Percentiles rank a stretch among this genome's conserved stretches.
phyloP scores from a whole-genome alignment of 2,797 vertebrate genomes.

The Spondyliosoma cantharus region DNA sequence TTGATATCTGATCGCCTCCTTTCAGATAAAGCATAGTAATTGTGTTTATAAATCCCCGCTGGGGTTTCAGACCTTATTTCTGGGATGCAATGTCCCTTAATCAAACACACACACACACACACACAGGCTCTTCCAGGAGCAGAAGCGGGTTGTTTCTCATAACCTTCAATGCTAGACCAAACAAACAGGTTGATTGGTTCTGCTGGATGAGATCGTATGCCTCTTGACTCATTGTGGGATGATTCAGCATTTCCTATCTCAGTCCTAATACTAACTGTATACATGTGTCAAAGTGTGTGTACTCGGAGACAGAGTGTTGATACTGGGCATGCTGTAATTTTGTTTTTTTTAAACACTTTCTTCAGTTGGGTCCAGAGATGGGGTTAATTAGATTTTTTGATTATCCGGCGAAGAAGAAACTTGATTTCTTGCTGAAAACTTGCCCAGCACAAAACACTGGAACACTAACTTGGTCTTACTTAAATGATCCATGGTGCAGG shows the following conservation, averaged over 20 bases:
- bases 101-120: slow-evolving; percentile 29
- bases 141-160: slow-evolving; percentile 53
- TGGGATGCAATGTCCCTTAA: slow-evolving; percentile 56
- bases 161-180: slow-evolving; percentile 53
- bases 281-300: slow-evolving; percentile 1
- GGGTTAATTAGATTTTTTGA: slow-evolving; percentile 30
- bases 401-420: background rate
- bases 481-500: too few relatives aligned
- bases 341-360: slow-evolving; percentile 14
- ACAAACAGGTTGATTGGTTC: slow-evolving; percentile 60
- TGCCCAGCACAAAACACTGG: background rate
- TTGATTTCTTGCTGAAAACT: slow-evolving; percentile 1
- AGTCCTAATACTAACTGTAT: slow-evolving; percentile 1
- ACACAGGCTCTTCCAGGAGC: slow-evolving; percentile 31
- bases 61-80: slow-evolving; percentile 67
- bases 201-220: slow-evolving; percentile 18
- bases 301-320: background rate
- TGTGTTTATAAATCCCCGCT: slow-evolving; percentile 72
- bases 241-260: slow-evolving; percentile 50
- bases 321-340: background rate
- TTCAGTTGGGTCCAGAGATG: background rate
- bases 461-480: background rate
- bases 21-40: slow-evolving; percentile 72
- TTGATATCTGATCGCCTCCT: slow-evolving; percentile 67
- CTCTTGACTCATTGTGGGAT: slow-evolving; percentile 27